These are phyloP conservation scores for Otus sunia DNA, from an alignment of 2,113 vertebrate genomes.

Conservation along the genomic window DNA sequence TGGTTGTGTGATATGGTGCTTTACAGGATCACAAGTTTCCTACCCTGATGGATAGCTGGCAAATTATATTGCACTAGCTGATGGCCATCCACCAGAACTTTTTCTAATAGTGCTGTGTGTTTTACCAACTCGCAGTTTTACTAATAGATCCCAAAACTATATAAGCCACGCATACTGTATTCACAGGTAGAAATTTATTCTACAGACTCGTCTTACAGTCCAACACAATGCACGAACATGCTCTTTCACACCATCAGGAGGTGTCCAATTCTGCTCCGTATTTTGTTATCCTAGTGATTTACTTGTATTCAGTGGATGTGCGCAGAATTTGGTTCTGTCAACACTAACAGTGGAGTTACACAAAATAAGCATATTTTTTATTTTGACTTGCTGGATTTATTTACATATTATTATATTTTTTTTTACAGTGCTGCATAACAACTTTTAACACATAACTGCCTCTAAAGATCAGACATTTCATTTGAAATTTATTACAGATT, in stretches of 20 bases:
- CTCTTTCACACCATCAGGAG: neutral
- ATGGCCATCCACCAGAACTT: neutral
- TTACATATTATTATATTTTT: neutral
- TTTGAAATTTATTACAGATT: neutral
- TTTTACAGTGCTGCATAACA: neutral
- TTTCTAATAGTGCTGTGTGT: neutral
- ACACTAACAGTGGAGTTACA: neutral
- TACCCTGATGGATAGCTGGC: neutral
- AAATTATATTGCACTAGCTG: neutral
- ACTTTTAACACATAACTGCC: neutral
- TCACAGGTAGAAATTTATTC: neutral
- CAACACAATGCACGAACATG: neutral
- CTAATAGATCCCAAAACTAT: neutral
- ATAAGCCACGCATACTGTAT: rapidly evolving
- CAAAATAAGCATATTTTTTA: neutral
- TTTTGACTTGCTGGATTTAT: neutral
- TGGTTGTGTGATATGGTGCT: neutral
- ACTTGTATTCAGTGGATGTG: neutral
- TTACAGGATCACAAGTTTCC: neutral
- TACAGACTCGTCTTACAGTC: neutral
- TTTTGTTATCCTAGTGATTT: neutral
- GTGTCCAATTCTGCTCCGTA: neutral
- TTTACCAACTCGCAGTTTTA: neutral
- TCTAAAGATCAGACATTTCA: neutral
- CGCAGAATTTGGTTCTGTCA: neutral